phyloP scores from a whole-genome alignment of 2,113 vertebrate genomes.

The Edolisoma coerulescens region DNA sequence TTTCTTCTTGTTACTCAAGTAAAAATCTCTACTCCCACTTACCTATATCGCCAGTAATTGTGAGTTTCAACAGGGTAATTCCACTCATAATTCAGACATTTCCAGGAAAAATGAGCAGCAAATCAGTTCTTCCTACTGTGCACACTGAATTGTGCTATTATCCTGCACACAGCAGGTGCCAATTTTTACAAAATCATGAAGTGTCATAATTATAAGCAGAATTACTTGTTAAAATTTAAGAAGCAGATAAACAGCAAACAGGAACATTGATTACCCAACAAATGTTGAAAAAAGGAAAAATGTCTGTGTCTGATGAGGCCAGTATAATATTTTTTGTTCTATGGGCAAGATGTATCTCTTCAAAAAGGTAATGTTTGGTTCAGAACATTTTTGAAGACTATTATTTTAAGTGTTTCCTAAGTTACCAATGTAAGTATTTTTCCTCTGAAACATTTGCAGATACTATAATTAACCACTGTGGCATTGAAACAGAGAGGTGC shows the following conservation, averaged over 20 bases:
- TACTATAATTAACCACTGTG: not conserved
- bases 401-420: not conserved
- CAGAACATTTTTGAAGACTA: not conserved
- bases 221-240: conserved; percentile 67
- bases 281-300: not conserved
- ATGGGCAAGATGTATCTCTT: not conserved
- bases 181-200: conserved; percentile 62
- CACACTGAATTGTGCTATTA: conserved; percentile 62
- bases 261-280: conserved; percentile 67
- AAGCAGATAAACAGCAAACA: conserved; percentile 70
- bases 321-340: not conserved
- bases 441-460: not conserved
- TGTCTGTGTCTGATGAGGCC: not conserved
- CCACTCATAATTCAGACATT: conserved; percentile 58
- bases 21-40: not conserved
- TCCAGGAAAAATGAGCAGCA: conserved; percentile 69
- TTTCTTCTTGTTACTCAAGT: not conserved
- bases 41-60: not conserved
- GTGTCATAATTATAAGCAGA: conserved; percentile 68
- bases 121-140: conserved; percentile 60
- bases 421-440: not conserved
- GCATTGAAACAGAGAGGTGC: not conserved
- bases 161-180: conserved; percentile 61
- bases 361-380: not conserved
- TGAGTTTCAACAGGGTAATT: not conserved